A percentile compares a stretch with the other conserved stretches of the same genome.
These are phyloP conservation scores for Clepsis dumicolana DNA, from an alignment of 2,888 invertebrate genomes.

Conservation along the genomic window DNA sequence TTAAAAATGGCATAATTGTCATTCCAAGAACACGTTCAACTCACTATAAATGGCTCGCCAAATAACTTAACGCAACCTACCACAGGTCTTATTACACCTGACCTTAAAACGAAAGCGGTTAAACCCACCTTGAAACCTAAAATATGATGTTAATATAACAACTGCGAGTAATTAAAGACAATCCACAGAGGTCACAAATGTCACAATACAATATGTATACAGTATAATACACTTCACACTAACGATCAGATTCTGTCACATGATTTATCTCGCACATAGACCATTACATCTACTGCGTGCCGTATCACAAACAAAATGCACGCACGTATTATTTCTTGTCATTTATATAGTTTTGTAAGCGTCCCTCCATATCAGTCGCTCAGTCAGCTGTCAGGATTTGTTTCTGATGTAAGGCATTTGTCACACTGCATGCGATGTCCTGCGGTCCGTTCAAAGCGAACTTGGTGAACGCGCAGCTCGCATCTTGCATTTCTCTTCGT, in stretches of 20 bases:
- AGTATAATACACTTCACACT: constrained; percentile 13
- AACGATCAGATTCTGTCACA: constrained; percentile 9
- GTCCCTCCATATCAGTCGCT: constrained; percentile 47
- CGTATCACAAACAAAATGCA: constrained; percentile 45
- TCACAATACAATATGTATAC: too few relatives aligned
- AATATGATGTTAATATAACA: constrained; percentile 29
- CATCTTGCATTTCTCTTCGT: background rate
- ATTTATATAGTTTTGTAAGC: constrained; percentile 49
- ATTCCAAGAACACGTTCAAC: constrained; percentile 1
- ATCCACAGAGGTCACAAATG: constrained; percentile 7
- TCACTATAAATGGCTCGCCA: background rate
- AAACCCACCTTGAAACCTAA: constrained; percentile 39
- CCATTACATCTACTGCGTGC: constrained; percentile 32
- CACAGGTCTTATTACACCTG: constrained; percentile 14
- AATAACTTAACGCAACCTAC: constrained; percentile 19
- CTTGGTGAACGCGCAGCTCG: too few relatives aligned
- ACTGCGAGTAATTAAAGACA: constrained; percentile 19
- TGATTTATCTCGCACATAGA: constrained; percentile 27
- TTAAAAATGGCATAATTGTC: background rate
- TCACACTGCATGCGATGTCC: background rate
- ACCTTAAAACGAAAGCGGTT: constrained; percentile 37
- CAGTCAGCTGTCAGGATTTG: constrained; percentile 48
- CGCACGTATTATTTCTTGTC: constrained; percentile 43
- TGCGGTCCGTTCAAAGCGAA: background rate
- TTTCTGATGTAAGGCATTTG: constrained; percentile 19